These are phyloP conservation scores for Helicoverpa armigera DNA, from an alignment of 1,140 invertebrate genomes.

Conservation along the genomic window DNA sequence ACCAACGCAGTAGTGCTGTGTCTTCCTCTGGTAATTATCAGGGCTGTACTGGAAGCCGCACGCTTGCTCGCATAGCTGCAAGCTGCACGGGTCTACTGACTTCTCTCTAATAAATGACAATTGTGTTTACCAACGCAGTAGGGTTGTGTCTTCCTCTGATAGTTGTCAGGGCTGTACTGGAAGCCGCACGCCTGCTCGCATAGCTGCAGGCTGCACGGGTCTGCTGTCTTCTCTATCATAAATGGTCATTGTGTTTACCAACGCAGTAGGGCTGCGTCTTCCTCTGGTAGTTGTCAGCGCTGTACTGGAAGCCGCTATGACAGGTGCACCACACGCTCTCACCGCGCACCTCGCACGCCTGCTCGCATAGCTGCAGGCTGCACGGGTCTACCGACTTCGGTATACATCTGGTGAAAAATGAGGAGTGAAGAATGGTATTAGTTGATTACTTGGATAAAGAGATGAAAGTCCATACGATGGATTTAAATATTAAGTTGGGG, in stretches of 20 bases:
- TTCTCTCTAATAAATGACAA: constrained; percentile 65
- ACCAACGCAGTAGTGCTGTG: constrained; percentile 88
- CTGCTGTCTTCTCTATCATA: constrained; percentile 86
- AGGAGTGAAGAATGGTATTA: too few relatives aligned
- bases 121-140: constrained; percentile 89
- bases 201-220: constrained; percentile 88
- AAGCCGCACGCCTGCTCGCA: constrained; percentile 90
- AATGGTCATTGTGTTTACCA: constrained; percentile 63
- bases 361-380: constrained; percentile 88
- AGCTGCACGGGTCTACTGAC: constrained; percentile 88
- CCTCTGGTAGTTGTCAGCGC: constrained; percentile 82
- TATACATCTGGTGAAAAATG: constrained; percentile 85
- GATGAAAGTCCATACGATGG: too few relatives aligned
- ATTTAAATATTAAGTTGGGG: too few relatives aligned
- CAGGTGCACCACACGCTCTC: constrained; percentile 90
- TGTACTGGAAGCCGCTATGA: constrained; percentile 88
- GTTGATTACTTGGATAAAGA: not conserved
- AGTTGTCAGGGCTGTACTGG: constrained; percentile 87
- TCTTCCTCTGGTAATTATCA: constrained; percentile 80
- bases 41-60: constrained; percentile 89
- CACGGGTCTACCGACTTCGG: constrained; percentile 88
- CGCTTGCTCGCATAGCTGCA: constrained; percentile 89
- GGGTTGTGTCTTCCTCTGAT: constrained; percentile 78
- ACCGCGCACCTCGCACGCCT: constrained; percentile 88
- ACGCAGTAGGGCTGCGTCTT: constrained; percentile 87